Conservation (phyloP, 2,113 vertebrate genomes). For the Pollachius pollachius region DNA sequence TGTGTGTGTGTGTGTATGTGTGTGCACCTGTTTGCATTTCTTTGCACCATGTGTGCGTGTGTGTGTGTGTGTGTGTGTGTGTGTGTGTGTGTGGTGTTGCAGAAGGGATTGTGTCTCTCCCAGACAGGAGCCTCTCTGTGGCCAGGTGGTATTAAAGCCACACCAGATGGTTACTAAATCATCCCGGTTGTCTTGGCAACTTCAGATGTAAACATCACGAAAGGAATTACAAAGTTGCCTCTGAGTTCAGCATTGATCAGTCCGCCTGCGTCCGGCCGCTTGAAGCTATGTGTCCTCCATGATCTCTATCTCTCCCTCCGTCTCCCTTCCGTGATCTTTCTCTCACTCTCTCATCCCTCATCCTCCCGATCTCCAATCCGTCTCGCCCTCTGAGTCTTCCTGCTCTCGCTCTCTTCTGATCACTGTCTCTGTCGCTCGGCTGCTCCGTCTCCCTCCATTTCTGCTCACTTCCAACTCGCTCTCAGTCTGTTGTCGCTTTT, state of each 20-base stretch:
- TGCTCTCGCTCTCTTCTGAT: too few species aligned
- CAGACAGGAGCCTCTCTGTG: slow-evolving; percentile 29
- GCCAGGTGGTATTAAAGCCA: slow-evolving; percentile 52
- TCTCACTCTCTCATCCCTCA: slow-evolving; percentile 37
- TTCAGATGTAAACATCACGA: slow-evolving; percentile 56
- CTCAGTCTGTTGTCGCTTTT: too few species aligned
- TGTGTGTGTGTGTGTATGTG: slow-evolving; percentile 2
- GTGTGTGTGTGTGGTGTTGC: too few species aligned
- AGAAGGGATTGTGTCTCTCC: too few species aligned
- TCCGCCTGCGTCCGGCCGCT: too few species aligned
- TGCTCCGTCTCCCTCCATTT: too few species aligned
- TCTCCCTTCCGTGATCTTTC: background rate
- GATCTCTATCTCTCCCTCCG: too few species aligned
- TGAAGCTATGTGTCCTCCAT: too few species aligned
- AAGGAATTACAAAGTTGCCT: slow-evolving; percentile 53
- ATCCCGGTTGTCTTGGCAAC: slow-evolving; percentile 44
- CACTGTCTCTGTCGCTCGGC: too few species aligned
- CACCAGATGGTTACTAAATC: slow-evolving; percentile 63
- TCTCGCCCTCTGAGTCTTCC: too few species aligned
- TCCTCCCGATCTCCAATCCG: background rate
- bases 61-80: slow-evolving; percentile 1
- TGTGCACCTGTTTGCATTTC: background rate
- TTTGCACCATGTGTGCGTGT: background rate
- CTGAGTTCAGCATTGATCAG: slow-evolving; percentile 31
- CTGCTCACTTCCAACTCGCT: too few species aligned